Base-by-base conservation (phyloP, 2,797 vertebrate genomes). In the Pygocentrus nattereri region DNA sequence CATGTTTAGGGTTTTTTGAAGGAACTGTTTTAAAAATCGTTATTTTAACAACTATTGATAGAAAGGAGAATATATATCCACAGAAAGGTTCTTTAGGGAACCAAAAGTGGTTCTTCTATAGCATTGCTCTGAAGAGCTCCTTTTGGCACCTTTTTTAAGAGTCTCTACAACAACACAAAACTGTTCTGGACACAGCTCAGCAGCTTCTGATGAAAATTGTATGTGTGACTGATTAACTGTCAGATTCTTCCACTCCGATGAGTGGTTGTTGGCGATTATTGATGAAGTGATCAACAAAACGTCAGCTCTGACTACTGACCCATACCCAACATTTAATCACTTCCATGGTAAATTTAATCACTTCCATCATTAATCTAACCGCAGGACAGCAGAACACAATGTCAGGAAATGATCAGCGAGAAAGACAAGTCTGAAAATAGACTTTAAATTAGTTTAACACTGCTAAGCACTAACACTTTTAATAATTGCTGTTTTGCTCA, bases 281-380 rank as follows among this genome's bases (percentile, higher is more conserved):
- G 81, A 78, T 68, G 76, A 74, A 38, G 69, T 73, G 68, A 49
- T 78, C 59, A 67, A 61, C 44, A 25, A 73, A 77, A 59, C 30
- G 31, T 30, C 75, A 58, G 52, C 62, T 61, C 30, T 78, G 62
- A 78, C 73, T 74, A 54, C n/a, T 78, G 41, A 82, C 73, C 81
- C 81, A 78, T 74, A 78, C 74, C 73, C 47, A 21, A 50, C 52
- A 69, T 78, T 82, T 78, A 82, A 82, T 82, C 76, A 78, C 62
- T 78, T 82, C 21, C n/a, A n/a, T 70, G 23, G 64, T 27, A 74
- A 78, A 74, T 69, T 49, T 78, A 82, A 82, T 82, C 76, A 78
- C 62, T 69, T 23, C 30, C 0, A 6, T 34, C 30, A 74, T 82
- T 82, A 82, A 78, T 68, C 70, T 23, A 27, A 23, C 52, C 62